These are phyloP conservation scores for Nothocercus nigrocapillus DNA, from an alignment of 2,113 vertebrate species.

Conservation along the genomic window DNA sequence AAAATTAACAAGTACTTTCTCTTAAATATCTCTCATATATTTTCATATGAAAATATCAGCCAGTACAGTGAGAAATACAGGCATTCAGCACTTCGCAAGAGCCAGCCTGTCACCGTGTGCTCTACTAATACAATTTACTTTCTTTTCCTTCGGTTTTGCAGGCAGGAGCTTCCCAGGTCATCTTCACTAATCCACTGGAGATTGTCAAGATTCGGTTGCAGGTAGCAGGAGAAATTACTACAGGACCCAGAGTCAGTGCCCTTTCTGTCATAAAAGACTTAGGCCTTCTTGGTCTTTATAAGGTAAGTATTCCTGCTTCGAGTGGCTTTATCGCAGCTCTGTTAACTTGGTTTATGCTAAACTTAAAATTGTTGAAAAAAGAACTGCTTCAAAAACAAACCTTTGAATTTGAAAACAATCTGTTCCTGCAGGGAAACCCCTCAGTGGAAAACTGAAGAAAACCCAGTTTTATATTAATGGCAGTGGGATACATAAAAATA, in stretches of 20 bases:
- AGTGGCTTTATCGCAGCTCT: neutral
- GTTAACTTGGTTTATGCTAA: neutral
- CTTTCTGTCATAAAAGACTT: conserved; percentile 83
- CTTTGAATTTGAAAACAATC: conserved; percentile 47
- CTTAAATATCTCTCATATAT: neutral
- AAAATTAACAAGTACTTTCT: neutral
- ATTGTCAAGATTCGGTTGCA: conserved; percentile 99
- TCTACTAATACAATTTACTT: neutral
- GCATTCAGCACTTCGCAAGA: neutral
- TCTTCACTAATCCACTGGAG: conserved; percentile 87
- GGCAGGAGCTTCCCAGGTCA: conserved; percentile 87
- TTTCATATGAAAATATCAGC: neutral
- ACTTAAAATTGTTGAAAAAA: neutral
- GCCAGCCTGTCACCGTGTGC: neutral
- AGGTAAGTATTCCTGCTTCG: conserved; percentile 72
- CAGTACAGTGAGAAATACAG: neutral
- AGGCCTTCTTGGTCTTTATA: conserved; percentile 85
- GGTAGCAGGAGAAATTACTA: conserved; percentile 92
- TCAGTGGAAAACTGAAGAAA: conserved; percentile 62
- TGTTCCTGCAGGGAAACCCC: conserved; percentile 56
- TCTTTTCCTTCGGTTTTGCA: conserved; percentile 57
- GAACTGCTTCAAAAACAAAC: neutral
- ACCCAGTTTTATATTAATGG: conserved; percentile 62
- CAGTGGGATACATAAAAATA: conserved; percentile 33
- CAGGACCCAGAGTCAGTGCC: conserved; percentile 84